Conservation (phyloP, 30 jellyfish, hydroid and myxozoan genomes). For the Aurelia sp. region DNA sequence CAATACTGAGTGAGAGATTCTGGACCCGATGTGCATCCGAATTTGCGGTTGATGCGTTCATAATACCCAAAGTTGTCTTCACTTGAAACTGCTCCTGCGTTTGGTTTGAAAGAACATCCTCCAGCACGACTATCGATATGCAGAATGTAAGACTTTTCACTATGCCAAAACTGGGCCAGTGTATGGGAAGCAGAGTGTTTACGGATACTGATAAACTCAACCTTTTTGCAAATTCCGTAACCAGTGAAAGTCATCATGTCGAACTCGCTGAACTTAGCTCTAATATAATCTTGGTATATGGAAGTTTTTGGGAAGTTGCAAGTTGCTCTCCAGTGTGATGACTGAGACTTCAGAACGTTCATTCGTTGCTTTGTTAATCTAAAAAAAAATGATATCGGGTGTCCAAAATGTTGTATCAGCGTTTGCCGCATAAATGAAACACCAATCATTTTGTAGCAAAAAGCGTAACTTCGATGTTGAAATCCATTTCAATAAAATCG, state of each 20-base stretch:
- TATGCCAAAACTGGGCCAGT: background rate
- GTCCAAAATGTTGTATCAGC: no score
- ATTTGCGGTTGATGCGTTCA: background rate
- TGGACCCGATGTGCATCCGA: constrained; percentile 15
- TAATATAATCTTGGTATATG: constrained; percentile 5
- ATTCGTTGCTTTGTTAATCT: constrained; percentile 1
- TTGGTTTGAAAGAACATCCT: background rate
- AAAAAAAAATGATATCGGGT: background rate
- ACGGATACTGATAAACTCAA: background rate
- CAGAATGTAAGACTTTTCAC: background rate
- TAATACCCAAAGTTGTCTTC: constrained; percentile 33
- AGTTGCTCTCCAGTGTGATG: constrained; percentile 35
- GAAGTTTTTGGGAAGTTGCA: constrained; percentile 8
- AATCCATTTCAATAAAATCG: no score
- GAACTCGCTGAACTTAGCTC: background rate
- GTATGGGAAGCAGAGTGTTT: background rate
- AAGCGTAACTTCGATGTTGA: no score
- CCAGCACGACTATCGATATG: background rate
- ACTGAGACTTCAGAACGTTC: constrained; percentile 4
- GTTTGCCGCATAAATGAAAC: no score
- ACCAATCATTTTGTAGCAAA: no score
- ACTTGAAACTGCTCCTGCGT: constrained; percentile 3
- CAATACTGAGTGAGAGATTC: constrained; percentile 11
- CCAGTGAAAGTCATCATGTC: constrained; percentile 7
- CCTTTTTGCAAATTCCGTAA: background rate